These are phyloP conservation scores for Channa argus DNA, from an alignment of 2,113 vertebrate species.

Conservation along the genomic window DNA sequence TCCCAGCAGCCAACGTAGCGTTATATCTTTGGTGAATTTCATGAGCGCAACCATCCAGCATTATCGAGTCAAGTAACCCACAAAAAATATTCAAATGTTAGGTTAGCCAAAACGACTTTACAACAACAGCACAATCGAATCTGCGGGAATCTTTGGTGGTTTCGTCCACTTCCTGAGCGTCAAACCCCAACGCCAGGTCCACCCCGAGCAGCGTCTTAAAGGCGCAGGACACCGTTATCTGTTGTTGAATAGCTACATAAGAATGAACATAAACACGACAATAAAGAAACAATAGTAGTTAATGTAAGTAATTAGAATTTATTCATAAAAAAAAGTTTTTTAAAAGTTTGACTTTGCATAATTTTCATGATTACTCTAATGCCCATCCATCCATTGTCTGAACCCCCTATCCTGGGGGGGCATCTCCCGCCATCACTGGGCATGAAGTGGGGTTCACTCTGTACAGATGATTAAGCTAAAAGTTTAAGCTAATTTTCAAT, in stretches of 20 bases:
- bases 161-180: conserved; percentile 82
- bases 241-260: neutral
- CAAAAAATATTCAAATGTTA: conserved; percentile 1
- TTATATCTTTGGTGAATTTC: conserved; percentile 82
- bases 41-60: conserved; percentile 85
- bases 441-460: too few relatives aligned
- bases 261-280: too few relatives aligned
- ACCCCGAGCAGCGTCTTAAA: conserved; percentile 79
- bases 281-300: too few relatives aligned
- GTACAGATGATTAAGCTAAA: too few relatives aligned
- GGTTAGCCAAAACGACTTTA: conserved; percentile 13
- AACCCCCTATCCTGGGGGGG: too few relatives aligned
- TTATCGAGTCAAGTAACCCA: conserved; percentile 65
- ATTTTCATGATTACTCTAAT: too few relatives aligned
- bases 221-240: conserved; percentile 50
- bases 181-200: conserved; percentile 47
- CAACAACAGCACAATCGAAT: conserved; percentile 46
- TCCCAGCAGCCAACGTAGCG: conserved; percentile 78
- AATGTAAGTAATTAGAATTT: too few relatives aligned
- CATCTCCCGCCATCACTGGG: too few relatives aligned
- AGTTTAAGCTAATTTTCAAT: too few relatives aligned
- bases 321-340: too few relatives aligned
- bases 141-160: conserved; percentile 71
- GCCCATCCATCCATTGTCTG: too few relatives aligned
- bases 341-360: too few relatives aligned